A percentile compares a stretch with the other conserved stretches of the same genome.
These are phyloP conservation scores for Rotaria magnacalcarata DNA, from an alignment of 2,888 invertebrate genomes.

Conservation along the genomic window DNA sequence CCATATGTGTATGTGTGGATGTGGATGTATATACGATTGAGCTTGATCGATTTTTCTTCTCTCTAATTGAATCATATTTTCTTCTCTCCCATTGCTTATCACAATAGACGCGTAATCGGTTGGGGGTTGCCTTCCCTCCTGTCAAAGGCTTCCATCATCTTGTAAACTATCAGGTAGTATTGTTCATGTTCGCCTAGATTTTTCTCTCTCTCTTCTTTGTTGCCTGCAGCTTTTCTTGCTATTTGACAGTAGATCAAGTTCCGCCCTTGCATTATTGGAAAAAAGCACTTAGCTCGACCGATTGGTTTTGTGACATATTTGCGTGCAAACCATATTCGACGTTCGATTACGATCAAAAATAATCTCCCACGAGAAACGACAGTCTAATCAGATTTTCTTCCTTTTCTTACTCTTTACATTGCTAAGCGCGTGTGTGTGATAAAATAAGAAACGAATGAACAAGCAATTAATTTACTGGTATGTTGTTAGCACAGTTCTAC, in stretches of 20 bases:
- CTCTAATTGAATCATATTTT: neutral
- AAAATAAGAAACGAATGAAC: neutral
- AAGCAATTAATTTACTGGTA: conserved; percentile 4
- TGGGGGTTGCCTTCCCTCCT: neutral
- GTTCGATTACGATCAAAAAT: conserved; percentile 11
- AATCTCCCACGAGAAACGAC: conserved; percentile 1
- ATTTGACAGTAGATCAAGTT: neutral
- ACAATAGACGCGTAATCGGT: neutral
- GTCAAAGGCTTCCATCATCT: neutral
- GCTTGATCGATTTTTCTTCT: neutral
- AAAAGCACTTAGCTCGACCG: neutral
- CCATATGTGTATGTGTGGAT: neutral
- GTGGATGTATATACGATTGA: neutral
- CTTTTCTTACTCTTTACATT: neutral
- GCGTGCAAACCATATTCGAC: conserved; percentile 14
- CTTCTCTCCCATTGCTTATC: neutral
- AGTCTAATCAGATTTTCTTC: conserved; percentile 14
- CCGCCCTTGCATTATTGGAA: neutral
- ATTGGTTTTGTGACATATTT: conserved; percentile 22
- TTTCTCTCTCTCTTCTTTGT: neutral
- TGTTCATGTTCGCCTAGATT: neutral
- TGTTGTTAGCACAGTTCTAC: conserved; percentile 4
- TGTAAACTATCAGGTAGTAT: conserved; percentile 1
- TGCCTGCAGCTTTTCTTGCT: neutral
- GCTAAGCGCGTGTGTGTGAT: neutral